Evolutionary conservation across 2,797 vertebrate species (phyloP), one percentile per base, ranked within the genome.

Genomic region (Neosilurus mollespiculum): DNA sequence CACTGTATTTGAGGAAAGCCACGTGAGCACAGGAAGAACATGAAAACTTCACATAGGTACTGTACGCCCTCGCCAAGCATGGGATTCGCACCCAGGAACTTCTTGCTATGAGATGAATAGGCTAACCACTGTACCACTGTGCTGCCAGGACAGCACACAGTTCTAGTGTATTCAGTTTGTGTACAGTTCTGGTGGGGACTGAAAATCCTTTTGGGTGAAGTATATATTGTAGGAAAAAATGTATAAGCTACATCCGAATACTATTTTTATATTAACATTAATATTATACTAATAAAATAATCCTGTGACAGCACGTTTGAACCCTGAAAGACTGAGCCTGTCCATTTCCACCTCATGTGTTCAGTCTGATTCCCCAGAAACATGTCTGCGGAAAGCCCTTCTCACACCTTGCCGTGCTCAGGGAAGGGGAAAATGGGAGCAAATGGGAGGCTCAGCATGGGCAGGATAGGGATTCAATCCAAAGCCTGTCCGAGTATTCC

Each of bases 341-440:
- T 78, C 56, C 24, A 6, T 87, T 87, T 12, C 22, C 80, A 73
- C 78, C 66, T 84, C 10, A 71, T 51, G 24, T 51, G 54, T 76
- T 26, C 43, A 49, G 56, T 12, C 59, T 26, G 12, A 24, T 80
- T 82, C 75, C 61, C 65, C n/a, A 6, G 11, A 81, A 61, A 79
- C 65, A 20, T 26, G 9, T 8, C 62, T n/a, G 54, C 20, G 34
- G 79, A 81, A 78, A 37, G 78, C 12, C 67, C 62, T 80, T 56
- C 78, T 82, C 34, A 18, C 59, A 76, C 65, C 64, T 71, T n/a
- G 49, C n/a, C 16, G 11, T 83, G 80, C 78, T 78, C 67, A 65
- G 72, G 49, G 56, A 88, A 73, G 78, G 75, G 77, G 84, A 83
- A 82, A 83, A 79, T 81, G 24, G 65, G 56, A 84, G 67, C 83